Base-by-base conservation (phyloP, 2,113 vertebrate species). In the Dermatemys mawii region DNA sequence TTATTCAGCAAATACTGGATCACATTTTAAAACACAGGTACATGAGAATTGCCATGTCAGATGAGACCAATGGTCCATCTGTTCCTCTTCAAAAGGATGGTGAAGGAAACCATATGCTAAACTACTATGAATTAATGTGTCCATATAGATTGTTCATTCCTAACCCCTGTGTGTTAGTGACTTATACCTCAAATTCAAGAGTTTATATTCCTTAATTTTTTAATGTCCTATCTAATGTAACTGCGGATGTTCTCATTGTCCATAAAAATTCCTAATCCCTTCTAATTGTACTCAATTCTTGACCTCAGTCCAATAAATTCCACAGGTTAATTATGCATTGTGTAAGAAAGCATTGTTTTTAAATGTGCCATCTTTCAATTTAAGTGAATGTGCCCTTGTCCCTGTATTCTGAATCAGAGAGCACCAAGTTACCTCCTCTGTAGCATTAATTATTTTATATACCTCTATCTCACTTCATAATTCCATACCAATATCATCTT, bases 221-320 rank as follows among this genome's bases (percentile, higher is more conserved):
- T 12, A 67, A n/a, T 19, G 6, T 60, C 29, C 57, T n/a, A 8
- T n/a, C 16, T 70, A 38, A 70, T 70, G 6, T n/a, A 67, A 67
- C 63, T 10, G 17, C 17, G 35, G 16, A 35, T 67, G n/a, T 70
- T 38, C 19, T 67, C 19, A 70, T 11, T 38, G 63, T 5, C 35
- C n/a, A 22, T 38, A 38, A 70, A n/a, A 70, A 38, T n/a, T n/a
- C 63, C 63, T 70, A 38, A 22, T 70, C 9, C 4, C 44, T 60
- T 70, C 4, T 7, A 13, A 38, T 29, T 16, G 16, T 48, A 38
- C 10, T 60, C 11, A 67, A 38, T 21, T 41, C 54, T 84, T 81
- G 16, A 78, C 73, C 55, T 60, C 0, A 0, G 26, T 46, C 21
- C 81, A 6, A 1, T 16, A 10, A 76, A 49, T 10, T 49, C 26